phyloP scores from a whole-genome alignment of 2,888 invertebrate species.

The Choristoneura rosaceana region DNA sequence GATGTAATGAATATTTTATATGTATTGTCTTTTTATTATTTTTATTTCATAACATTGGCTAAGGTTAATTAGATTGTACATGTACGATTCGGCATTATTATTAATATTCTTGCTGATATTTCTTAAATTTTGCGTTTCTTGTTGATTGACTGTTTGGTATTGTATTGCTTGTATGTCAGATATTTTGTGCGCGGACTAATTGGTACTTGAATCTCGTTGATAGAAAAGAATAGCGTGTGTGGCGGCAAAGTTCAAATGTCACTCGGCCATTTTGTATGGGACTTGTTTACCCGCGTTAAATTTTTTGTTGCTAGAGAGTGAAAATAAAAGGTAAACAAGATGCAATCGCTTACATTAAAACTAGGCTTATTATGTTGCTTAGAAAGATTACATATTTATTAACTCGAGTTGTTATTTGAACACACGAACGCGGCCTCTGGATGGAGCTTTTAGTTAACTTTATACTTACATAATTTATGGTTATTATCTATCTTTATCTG shows the following conservation, averaged over 20 bases:
- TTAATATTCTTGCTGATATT: constrained; percentile 32
- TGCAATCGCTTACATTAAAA: constrained; percentile 6
- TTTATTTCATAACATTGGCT: constrained; percentile 53
- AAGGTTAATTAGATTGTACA: constrained; percentile 32
- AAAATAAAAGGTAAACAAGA: constrained; percentile 11
- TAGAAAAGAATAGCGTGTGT: constrained; percentile 10
- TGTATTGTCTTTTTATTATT: constrained; percentile 54
- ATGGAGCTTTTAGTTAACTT: constrained; percentile 59
- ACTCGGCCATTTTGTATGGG: constrained; percentile 18
- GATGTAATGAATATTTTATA: constrained; percentile 61
- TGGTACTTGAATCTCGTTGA: constrained; percentile 23
- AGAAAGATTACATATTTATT: background rate
- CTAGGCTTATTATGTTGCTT: background rate
- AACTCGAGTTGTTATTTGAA: constrained; percentile 20
- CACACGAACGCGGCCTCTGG: constrained; percentile 57
- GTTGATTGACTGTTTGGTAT: constrained; percentile 34
- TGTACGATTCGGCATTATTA: constrained; percentile 25
- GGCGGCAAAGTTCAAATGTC: constrained; percentile 15
- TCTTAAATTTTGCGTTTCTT: constrained; percentile 30
- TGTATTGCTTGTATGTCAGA: constrained; percentile 38
- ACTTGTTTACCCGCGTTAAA: constrained; percentile 1
- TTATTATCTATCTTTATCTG: constrained; percentile 44
- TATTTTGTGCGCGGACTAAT: constrained; percentile 29
- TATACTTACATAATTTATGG: constrained; percentile 45
- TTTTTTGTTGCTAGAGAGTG: constrained; percentile 17